Evolutionary conservation across 2,888 invertebrate species (phyloP), one percentile per base, ranked within the genome.

Genomic region (Nymphalis polychloros): DNA sequence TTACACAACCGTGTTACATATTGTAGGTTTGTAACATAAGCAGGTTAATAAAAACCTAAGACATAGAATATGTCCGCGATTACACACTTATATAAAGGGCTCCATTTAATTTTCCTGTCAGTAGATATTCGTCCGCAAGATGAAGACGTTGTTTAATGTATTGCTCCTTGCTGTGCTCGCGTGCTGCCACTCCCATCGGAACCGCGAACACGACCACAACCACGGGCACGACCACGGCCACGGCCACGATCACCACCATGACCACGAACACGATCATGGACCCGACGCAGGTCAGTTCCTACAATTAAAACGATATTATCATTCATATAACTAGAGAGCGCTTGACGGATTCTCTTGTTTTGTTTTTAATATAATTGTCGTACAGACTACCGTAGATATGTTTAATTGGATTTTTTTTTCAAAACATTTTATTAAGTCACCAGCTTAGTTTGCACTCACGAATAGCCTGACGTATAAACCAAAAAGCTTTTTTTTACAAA

Each of bases 131-230:
- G 47, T 31, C 19, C 13, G 35, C 47, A 64, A 59, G 47, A 70
- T 70, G 70, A 64, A 57, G 52, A 70, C 61, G 60, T 67, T 67
- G 64, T 41, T 61, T 27, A 64, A 8, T 41, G 35, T 47, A 6
- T 47, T 57, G 57, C 63, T 70, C n/a, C 57, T 70, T 8, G 61
- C 23, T 17, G 64, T 19, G 57, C 49, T 60, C 23, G 49, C 48
- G 59, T 50, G 19, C 17, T 35, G 41, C 27, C 53, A 70, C n/a
- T 46, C 59, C 48, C 64, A 64, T 46, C 64, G 59, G 31, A 1
- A 59, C 19, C 59, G 48, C 31, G 27, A 57, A 17, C 63, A 70
- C 17, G 49, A 62, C 50, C 53, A 70, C 20, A 20, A 10, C 59
- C 60, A 69, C n/a, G 46, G 41, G 23, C 55, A 75, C 53, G 16